A percentile compares a stretch with the other conserved stretches of the same genome.
phyloP scores from a whole-genome alignment of 2,113 vertebrate genomes.

The Illadopsis cleaveri region DNA sequence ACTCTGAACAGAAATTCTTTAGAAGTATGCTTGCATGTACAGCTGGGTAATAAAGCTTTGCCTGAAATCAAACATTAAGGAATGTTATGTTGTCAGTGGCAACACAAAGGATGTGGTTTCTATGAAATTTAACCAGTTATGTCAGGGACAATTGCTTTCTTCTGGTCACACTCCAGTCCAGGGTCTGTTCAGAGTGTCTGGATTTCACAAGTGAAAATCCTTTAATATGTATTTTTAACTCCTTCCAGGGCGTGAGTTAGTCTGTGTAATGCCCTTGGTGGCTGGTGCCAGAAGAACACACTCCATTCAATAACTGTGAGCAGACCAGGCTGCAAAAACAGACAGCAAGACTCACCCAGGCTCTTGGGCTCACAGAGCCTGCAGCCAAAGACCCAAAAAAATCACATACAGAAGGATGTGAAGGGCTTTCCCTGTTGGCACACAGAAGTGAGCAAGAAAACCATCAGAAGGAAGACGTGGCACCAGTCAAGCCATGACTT shows the following conservation, averaged over 20 bases:
- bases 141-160: neutral
- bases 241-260: neutral
- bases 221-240: neutral
- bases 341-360: neutral
- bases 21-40: neutral
- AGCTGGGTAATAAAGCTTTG: neutral
- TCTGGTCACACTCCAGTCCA: neutral
- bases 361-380: neutral
- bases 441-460: neutral
- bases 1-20: conserved; percentile 1
- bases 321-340: neutral
- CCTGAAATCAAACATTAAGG: conserved; percentile 52
- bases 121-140: conserved; percentile 48
- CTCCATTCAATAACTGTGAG: neutral
- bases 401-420: neutral
- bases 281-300: neutral
- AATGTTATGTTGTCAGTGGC: conserved; percentile 52
- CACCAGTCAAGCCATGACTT: neutral
- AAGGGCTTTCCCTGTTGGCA: neutral
- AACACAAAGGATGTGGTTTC: conserved; percentile 59
- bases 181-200: neutral
- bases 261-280: neutral
- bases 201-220: neutral
- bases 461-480: neutral
- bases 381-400: neutral